Percentiles rank a stretch among this genome's conserved stretches.
phyloP scores from a whole-genome alignment of 2,888 invertebrate species.

The Dione juno region DNA sequence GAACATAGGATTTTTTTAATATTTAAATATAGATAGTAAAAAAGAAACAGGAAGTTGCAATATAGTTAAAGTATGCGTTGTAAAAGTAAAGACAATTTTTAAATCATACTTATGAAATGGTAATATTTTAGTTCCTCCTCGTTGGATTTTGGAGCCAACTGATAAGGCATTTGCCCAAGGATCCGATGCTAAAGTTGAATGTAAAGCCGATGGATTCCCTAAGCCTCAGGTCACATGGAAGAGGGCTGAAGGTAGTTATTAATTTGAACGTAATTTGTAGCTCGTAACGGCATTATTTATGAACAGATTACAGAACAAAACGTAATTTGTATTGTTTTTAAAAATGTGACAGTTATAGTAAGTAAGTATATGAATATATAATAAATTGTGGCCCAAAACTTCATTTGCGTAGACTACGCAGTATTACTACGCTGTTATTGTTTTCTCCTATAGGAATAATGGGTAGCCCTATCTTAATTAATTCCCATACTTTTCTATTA shows the following conservation, averaged over 20 bases:
- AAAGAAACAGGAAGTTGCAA: not conserved
- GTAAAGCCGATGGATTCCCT: conserved; percentile 97
- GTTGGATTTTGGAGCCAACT: conserved; percentile 97
- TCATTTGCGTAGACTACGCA: not conserved
- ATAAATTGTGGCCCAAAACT: not conserved
- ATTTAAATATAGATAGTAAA: not conserved
- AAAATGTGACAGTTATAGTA: not conserved
- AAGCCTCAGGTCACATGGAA: conserved; percentile 97
- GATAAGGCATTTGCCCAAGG: conserved; percentile 98
- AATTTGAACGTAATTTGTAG: not conserved
- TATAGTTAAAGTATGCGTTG: not conserved
- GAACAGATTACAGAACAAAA: too few relatives aligned
- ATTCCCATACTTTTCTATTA: too few relatives aligned
- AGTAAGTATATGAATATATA: not conserved
- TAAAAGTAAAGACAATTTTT: not conserved
- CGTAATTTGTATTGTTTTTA: not conserved
- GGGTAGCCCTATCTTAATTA: not conserved
- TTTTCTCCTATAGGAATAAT: not conserved
- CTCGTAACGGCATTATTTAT: too few relatives aligned
- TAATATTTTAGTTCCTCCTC: conserved; percentile 92
- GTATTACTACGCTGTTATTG: not conserved
- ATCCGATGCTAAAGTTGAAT: conserved; percentile 96
- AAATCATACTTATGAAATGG: conserved; percentile 35
- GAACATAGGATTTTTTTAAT: not conserved
- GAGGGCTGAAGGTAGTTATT: conserved; percentile 91